Evolutionary conservation across 2,113 vertebrate genomes (phyloP), one percentile per base, ranked within the genome.

Genomic region (Hemichromis elongatus): DNA sequence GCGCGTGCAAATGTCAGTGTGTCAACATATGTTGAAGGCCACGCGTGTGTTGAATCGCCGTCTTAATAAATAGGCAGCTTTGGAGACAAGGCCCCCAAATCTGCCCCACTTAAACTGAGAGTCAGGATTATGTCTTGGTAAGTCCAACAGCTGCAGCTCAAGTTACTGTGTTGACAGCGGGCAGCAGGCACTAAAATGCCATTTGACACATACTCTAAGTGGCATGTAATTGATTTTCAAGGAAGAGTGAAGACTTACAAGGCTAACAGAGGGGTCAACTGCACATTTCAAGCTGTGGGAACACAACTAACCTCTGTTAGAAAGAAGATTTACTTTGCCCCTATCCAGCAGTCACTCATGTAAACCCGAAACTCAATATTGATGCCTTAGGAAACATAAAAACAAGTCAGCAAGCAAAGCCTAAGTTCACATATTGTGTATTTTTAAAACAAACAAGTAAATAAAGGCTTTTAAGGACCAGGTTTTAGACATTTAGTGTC

Each of bases 191-290:
- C 79, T 81, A 37, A 94, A 89, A 90, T 50, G 86, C 86, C 83
- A 87, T 90, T 89, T 90, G 90, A 93, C 94, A 93, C 82, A 85
- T 88, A 89, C 75, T 83, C 75, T 90, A 92, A 94, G 91, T 90
- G 90, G 90, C 87, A 89, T 92, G 91, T 90, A 93, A 95, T 93
- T 93, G 89, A 93, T 92, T 94, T 93, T 90, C 80, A 90, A 84
- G 84, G 89, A 93, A 86, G 81, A 86, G 84, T 84, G 26, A 89
- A 85, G 89, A 93, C 93, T 92, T 93, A 91, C 81, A 87, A 90
- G 86, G 81, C 70, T 83, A 87, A 89, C 73, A 79, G 66, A 24
- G 68, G 50, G 81, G 82, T 33, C 82, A 80, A 84, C 79, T 87
- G 82, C 54, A 83, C 73, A 89, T 86, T 84, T 68, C 37, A 84